Base-by-base conservation (phyloP, 1,140 invertebrate species). In the Drosophila subpulchrella region DNA sequence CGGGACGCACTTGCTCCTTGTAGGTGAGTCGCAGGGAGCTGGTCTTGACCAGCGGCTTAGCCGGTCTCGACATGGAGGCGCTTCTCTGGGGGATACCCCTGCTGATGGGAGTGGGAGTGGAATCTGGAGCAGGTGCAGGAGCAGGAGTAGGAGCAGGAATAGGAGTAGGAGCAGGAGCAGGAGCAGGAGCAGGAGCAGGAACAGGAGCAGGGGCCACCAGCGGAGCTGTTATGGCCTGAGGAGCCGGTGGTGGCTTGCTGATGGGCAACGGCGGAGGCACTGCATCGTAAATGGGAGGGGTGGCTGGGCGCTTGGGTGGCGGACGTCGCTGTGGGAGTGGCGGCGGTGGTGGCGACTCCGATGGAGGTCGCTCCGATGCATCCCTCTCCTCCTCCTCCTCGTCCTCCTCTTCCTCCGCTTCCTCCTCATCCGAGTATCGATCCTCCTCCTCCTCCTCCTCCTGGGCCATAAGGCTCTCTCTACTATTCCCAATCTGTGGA, bases 31-130 rank as follows among this genome's bases (percentile, higher is more conserved):
- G 75, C 50, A 92, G 57, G 12, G 90, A 91, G 20, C 84, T 77
- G 41, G 90, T 91, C 54, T 92, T 92, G 0, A 92, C 91, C 61
- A 92, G 48, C 17, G 91, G 91, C 55, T 88, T 90, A 4, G 70
- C 38, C 0, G 83, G 71, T 4, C 84, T 82, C 58, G 75, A 76
- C 82, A 83, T 92, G 15, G 74, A 91, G 42, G 57, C 74, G 65
- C 71, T 92, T 34, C 76, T 88, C 58, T 79, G 88, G 8, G 76
- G 73, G n/a, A 77, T 0, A 48, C 44, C 4, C n/a, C 15, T 12
- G 30, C 30, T 13, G 20, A 41, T 4, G 47, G 20, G 20, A 30
- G n/a, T 34, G 30, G 30, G 30, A 32, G 30, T 7, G 32, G 32
- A 8, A 34, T 27, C 27, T 27, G 15, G 17, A 27, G 13, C 6